phyloP scores from a whole-genome alignment of 2,113 vertebrate genomes.

The Mesitornis unicolor region DNA sequence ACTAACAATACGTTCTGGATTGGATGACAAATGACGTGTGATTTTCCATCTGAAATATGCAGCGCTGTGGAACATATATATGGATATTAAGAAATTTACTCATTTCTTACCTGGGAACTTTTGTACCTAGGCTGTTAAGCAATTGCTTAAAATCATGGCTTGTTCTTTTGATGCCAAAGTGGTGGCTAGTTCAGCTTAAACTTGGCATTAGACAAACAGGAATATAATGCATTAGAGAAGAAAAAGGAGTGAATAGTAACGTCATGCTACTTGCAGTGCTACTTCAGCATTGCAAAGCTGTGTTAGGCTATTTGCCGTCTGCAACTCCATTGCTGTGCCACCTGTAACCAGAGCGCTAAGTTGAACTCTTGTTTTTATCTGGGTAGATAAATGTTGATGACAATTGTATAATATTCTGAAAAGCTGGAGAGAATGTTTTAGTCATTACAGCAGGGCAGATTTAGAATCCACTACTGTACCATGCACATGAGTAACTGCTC shows the following conservation, averaged over 20 bases:
- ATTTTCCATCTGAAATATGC: neutral
- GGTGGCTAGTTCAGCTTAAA: neutral
- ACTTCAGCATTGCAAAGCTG: neutral
- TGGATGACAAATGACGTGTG: neutral
- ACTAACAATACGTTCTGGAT: neutral
- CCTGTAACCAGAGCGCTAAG: neutral
- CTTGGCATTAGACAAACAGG: neutral
- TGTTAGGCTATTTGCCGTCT: neutral
- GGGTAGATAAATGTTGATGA: neutral
- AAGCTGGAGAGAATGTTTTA: neutral
- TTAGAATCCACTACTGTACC: neutral
- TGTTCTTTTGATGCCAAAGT: neutral
- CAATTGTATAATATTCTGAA: neutral
- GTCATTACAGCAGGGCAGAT: neutral
- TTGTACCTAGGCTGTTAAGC: neutral
- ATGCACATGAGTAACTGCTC: neutral
- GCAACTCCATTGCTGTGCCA: neutral
- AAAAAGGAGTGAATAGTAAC: neutral
- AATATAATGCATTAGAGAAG: neutral
- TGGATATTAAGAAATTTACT: neutral
- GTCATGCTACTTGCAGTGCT: neutral
- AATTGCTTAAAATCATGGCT: neutral
- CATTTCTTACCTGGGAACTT: neutral
- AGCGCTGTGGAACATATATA: neutral
- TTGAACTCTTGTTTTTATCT: neutral